Evolutionary conservation across 2,888 invertebrate genomes (phyloP), one percentile per base, ranked within the genome.

Genomic region (Empis livida): DNA sequence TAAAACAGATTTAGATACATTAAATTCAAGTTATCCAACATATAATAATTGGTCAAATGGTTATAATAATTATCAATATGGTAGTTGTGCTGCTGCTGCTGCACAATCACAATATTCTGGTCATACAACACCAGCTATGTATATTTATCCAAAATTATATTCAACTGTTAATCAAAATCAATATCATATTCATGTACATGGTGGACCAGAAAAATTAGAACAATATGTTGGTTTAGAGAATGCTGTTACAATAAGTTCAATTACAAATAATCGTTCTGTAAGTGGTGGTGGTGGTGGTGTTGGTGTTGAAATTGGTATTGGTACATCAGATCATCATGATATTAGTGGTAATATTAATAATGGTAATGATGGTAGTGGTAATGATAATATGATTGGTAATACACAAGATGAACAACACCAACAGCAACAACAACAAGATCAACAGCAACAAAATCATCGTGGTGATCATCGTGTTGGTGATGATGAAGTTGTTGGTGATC

Each of bases 121-220:
- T 6, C 67, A 66, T 27, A 56, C 63, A 4, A 58, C 80, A 0
- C 71, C 77, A 2, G 76, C 82, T 3, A 82, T 87, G 79, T 79
- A 88, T 16, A 75, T 87, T 1, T 80, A 78, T 59, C 87, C 87
- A 0, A 84, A 85, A 59, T 71, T 87, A 1, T 84, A 86, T 65
- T 86, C 87, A 39, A 87, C 87, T 20, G 86, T 88, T 46, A 88
- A 88, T 63, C 87, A 88, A 67, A 88, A 87, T 65, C 86, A 88
- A 72, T 87, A 88, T 51, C 88, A 89, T 61, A 74, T 88, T 17
- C 88, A 88, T 59, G 66, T 84, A 27, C 87, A 88, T 65, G 71
- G 76, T 15, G 71, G 76, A 15, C 69, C 73, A 8, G 81, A 82
- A 45, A 81, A 80, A 62, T 57, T 78, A 54, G 82, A 82, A 55